These are phyloP conservation scores for Papilio dardanus DNA, from an alignment of 1,140 invertebrate genomes.

Conservation along the genomic window DNA sequence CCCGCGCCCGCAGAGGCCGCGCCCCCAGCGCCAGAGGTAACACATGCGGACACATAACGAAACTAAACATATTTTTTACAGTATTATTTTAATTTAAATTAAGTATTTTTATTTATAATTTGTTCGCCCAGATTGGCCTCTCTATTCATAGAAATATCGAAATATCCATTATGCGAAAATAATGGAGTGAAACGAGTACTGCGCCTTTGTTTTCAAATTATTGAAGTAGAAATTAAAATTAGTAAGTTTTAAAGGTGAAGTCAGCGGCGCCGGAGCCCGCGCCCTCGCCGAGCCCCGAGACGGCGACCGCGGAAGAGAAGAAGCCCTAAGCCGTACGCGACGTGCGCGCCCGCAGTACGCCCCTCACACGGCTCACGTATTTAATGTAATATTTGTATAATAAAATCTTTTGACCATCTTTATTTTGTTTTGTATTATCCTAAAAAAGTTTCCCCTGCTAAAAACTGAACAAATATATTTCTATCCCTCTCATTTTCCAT, in stretches of 20 bases:
- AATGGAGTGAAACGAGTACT: too few species aligned
- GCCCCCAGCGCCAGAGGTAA: constrained; percentile 23
- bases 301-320: constrained; percentile 45
- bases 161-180: too few species aligned
- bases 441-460: too few species aligned
- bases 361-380: constrained; percentile 7
- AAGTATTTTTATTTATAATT: too few species aligned
- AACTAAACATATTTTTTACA: too few species aligned
- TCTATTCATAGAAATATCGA: too few species aligned
- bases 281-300: constrained; percentile 24
- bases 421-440: not conserved
- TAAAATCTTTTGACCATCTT: constrained; percentile 37
- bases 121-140: too few species aligned
- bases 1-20: constrained; percentile 37
- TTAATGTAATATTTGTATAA: constrained; percentile 42
- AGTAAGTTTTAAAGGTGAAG: not conserved
- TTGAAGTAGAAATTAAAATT: not conserved
- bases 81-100: too few species aligned
- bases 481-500: too few species aligned
- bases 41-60: too few species aligned
- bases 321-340: constrained; percentile 37
- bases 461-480: too few species aligned
- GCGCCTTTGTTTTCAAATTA: not conserved
- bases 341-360: not conserved
- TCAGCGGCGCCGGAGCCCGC: constrained; percentile 31